Conservation (phyloP, 2,113 vertebrate genomes). For the Takifugu flavidus region DNA sequence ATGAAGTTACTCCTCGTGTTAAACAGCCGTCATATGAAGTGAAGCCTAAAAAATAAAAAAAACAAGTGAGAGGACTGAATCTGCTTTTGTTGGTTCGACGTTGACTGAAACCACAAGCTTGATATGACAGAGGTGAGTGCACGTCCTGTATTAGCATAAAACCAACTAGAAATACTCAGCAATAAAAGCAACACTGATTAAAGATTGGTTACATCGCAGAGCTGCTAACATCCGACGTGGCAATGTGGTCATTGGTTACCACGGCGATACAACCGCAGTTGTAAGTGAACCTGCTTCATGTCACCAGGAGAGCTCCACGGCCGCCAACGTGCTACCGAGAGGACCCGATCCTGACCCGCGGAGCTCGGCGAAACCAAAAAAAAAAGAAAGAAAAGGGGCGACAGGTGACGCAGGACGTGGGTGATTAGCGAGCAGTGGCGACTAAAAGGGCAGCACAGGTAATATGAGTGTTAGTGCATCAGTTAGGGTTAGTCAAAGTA, state of each 20-base stretch:
- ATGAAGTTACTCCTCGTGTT: slow-evolving; percentile 4
- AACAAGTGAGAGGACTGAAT: background rate
- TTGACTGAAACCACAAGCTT: background rate
- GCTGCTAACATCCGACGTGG: background rate
- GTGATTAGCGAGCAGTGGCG: slow-evolving; percentile 38
- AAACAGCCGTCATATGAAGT: slow-evolving; percentile 11
- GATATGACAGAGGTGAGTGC: background rate
- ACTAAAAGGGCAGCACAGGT: slow-evolving; percentile 45
- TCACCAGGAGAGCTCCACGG: background rate
- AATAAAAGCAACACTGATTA: too few species aligned
- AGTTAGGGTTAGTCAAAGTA: slow-evolving; percentile 30
- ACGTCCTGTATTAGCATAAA: too few species aligned
- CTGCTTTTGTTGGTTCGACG: background rate
- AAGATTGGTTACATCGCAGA: background rate
- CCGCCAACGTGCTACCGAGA: background rate
- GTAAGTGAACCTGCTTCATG: slow-evolving; percentile 16
- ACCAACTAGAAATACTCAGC: too few species aligned
- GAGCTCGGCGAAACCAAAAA: background rate
- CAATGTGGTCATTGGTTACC: background rate
- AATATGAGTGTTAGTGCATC: slow-evolving; percentile 39
- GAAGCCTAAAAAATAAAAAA: background rate
- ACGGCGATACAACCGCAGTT: background rate
- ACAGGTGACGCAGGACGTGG: slow-evolving; percentile 4
- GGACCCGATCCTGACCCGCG: too few species aligned
- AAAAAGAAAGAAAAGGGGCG: background rate